These are phyloP conservation scores for Pachyuromys duprasi DNA, from an alignment of 2,797 vertebrate genomes.

Conservation along the genomic window DNA sequence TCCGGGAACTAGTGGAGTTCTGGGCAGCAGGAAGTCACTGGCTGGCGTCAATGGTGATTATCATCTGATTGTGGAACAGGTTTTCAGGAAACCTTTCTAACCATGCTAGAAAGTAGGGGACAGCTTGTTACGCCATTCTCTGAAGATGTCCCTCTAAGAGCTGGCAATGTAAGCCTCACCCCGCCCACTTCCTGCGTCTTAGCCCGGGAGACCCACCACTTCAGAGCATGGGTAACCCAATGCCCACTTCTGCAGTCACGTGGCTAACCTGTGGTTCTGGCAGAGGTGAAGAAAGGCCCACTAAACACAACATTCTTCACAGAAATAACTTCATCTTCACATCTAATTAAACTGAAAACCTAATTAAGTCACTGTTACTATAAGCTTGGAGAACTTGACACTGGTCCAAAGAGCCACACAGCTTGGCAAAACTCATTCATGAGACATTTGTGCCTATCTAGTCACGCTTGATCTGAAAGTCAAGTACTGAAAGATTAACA, in stretches of 20 bases:
- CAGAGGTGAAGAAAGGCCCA: conserved; percentile 34
- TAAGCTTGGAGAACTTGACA: conserved; percentile 42
- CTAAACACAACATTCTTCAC: conserved; percentile 24
- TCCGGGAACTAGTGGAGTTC: neutral
- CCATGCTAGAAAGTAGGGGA: neutral
- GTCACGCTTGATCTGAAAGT: conserved; percentile 51
- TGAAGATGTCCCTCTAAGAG: conserved; percentile 32
- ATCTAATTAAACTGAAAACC: conserved; percentile 67
- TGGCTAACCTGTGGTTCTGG: conserved; percentile 1
- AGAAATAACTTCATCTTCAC: conserved; percentile 57
- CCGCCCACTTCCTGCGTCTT: neutral
- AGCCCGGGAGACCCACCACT: neutral
- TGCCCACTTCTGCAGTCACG: neutral
- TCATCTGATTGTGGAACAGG: neutral
- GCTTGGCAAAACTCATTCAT: conserved; percentile 49
- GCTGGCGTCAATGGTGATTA: neutral
- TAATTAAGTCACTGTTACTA: conserved; percentile 66
- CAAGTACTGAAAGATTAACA: conserved; percentile 35
- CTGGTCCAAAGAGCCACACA: conserved; percentile 23
- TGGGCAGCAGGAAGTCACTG: conserved; percentile 5
- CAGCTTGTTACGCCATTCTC: conserved; percentile 35
- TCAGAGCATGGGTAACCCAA: conserved; percentile 27
- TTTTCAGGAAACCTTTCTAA: conserved; percentile 30
- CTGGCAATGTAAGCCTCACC: neutral
- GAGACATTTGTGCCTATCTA: conserved; percentile 59